Conservation (phyloP, 2,113 vertebrate genomes). For the Synchiropus splendidus region DNA sequence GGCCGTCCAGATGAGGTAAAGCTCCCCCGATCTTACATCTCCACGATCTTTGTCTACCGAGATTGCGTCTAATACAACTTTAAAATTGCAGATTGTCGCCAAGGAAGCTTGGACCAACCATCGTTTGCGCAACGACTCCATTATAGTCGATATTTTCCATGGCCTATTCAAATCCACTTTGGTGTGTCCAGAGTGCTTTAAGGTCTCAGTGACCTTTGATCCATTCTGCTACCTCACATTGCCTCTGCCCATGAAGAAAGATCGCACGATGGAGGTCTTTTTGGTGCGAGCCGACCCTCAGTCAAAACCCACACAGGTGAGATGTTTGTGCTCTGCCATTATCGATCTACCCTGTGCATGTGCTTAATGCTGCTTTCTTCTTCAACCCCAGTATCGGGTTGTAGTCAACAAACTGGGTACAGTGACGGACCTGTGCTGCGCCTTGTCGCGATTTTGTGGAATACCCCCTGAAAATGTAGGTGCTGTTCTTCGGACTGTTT, state of each 20-base stretch:
- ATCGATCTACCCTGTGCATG: neutral
- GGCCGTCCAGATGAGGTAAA: conserved; percentile 86
- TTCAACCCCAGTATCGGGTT: conserved; percentile 73
- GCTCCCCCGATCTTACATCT: too few species aligned
- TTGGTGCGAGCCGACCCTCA: conserved; percentile 81
- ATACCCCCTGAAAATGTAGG: conserved; percentile 84
- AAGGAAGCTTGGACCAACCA: conserved; percentile 87
- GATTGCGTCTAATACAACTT: neutral
- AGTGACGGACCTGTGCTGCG: conserved; percentile 81
- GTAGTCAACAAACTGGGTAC: conserved; percentile 86
- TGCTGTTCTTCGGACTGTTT: neutral
- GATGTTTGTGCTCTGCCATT: conserved; percentile 1
- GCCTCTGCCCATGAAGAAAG: conserved; percentile 85
- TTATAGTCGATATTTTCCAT: conserved; percentile 87
- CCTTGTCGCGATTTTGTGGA: conserved; percentile 80
- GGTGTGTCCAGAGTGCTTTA: conserved; percentile 83
- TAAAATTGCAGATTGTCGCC: conserved; percentile 71
- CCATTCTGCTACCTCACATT: conserved; percentile 90
- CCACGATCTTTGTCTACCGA: too few species aligned
- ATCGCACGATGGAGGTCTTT: conserved; percentile 82
- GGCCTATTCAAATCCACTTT: conserved; percentile 87
- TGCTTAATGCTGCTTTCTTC: neutral
- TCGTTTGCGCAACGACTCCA: conserved; percentile 78
- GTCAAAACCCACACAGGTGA: conserved; percentile 83
- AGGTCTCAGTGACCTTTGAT: conserved; percentile 86